These are phyloP conservation scores for Pterobdella sp. DNA, from an alignment of 2,888 invertebrate genomes.

Conservation along the genomic window DNA sequence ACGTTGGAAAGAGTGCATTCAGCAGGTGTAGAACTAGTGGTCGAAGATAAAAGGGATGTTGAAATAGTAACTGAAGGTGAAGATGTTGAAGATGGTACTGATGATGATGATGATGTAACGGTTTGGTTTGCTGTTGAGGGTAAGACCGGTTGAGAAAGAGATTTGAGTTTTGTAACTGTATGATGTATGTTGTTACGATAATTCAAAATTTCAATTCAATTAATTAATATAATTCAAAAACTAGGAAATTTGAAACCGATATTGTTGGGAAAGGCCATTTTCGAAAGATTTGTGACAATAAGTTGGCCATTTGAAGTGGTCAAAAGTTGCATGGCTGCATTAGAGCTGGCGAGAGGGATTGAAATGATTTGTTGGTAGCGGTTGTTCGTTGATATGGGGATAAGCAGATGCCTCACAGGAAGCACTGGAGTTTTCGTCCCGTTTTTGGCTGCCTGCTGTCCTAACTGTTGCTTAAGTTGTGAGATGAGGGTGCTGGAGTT, in stretches of 20 bases:
- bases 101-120: background rate
- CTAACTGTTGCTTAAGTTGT: background rate
- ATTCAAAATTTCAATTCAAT: background rate
- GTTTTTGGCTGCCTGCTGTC: background rate
- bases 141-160: background rate
- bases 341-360: conserved; percentile 65
- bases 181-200: background rate
- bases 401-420: conserved; percentile 66
- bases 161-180: conserved; percentile 6
- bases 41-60: background rate
- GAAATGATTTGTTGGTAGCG: conserved; percentile 90
- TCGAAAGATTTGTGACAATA: conserved; percentile 66
- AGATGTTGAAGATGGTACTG: background rate
- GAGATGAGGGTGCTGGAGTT: background rate
- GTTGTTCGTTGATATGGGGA: conserved; percentile 89
- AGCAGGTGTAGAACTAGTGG: background rate
- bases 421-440: conserved; percentile 34
- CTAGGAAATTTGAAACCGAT: conserved; percentile 1
- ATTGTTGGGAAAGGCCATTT: conserved; percentile 19
- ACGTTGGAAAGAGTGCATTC: background rate
- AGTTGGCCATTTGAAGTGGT: conserved; percentile 77
- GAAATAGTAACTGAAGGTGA: background rate
- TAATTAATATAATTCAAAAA: background rate
- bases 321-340: conserved; percentile 56
- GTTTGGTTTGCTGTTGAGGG: background rate